Evolutionary conservation across 2,888 invertebrate species (phyloP).

Genomic region (Gymnocheta viridis): DNA sequence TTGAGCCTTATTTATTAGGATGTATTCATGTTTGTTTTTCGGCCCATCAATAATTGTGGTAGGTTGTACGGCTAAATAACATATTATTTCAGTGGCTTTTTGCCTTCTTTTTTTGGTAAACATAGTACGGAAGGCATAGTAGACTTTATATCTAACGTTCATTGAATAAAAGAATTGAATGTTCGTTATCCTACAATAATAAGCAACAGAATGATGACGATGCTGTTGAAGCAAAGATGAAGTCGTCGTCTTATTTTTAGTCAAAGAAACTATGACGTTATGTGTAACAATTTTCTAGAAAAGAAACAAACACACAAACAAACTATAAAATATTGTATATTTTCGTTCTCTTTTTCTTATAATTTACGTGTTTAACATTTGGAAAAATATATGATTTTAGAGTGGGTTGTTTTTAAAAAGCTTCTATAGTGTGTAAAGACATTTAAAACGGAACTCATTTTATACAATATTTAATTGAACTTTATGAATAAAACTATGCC

Average conservation of each 20-base stretch:
- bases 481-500: constrained; percentile 21
- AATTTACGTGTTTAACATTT: constrained; percentile 38
- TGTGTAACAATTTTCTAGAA: background rate
- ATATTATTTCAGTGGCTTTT: background rate
- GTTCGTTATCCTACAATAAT: background rate
- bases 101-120: background rate
- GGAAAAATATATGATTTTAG: constrained; percentile 37
- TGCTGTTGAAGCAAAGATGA: background rate
- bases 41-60: background rate
- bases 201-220: background rate
- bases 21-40: background rate
- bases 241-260: background rate
- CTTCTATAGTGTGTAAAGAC: background rate
- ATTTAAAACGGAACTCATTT: background rate
- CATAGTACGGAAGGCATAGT: background rate
- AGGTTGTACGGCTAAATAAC: constrained; percentile 3
- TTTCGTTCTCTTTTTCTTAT: background rate
- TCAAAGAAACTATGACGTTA: constrained; percentile 40
- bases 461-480: constrained; percentile 19
- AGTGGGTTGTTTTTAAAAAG: constrained; percentile 53
- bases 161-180: constrained; percentile 16
- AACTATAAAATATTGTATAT: background rate
- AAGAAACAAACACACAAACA: no score
- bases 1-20: background rate
- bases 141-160: background rate